Base-by-base conservation (phyloP, 2,888 invertebrate species). In the Parnassius mnemosyne region DNA sequence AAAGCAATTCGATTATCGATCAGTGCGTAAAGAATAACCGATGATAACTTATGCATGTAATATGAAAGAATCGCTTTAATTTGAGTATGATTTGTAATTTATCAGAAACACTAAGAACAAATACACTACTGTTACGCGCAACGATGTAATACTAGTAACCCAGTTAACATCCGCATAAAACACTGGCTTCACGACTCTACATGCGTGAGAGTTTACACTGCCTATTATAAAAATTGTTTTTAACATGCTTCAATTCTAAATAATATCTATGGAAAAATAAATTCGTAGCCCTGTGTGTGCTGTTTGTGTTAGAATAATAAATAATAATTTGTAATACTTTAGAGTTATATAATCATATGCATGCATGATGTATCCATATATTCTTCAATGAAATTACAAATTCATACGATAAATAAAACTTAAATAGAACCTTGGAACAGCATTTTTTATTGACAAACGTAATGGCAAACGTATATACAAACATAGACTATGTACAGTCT, bases 11-110 rank as follows among this genome's bases (percentile, higher is more conserved):
- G 57, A 65, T 51, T 54, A 60, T 63, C 59, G 63, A 73, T 53
- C 64, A 66, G 69, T 70, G 70, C 73, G 65, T 73, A 68, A 57
- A 73, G 70, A 71, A 67, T 69, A 67, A 69, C 72, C 64, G 63
- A 67, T 67, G 63, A 66, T 67, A 69, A 65, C 63, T 67, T 69
- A 69, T 68, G 57, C 59, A 69, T 68, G 65, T 63, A 60, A 62
- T 53, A 9, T n/a, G 56, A 65, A 62, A 53, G 51, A 57, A 50
- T 54, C 44, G 3, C 11, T 3, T 25, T 49, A 52, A 44, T 52
- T 53, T 47, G 41, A 11, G 13, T 44, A 47, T 53, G 53, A 25
- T 53, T 25, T 57, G 34, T 52, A 65, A 64, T 12, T 52, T 47
- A 51, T 46, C 52, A 52, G 20, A 44, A 42, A 34, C 16, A 49